Evolutionary conservation across 2,797 vertebrate species (phyloP), one percentile per base, ranked within the genome.

Genomic region (Gallinago solitaria): DNA sequence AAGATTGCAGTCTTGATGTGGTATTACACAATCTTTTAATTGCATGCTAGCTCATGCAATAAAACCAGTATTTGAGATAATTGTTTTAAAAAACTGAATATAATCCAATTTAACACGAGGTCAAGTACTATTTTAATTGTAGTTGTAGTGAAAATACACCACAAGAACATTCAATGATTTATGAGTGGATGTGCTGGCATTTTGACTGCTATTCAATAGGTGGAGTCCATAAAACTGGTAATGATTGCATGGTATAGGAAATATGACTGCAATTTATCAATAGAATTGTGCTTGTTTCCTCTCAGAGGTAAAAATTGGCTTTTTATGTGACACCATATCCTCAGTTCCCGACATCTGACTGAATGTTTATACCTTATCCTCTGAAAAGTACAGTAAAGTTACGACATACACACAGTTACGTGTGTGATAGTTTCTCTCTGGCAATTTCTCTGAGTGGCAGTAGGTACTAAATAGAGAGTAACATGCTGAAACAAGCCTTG

Each of bases 391-490:
- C 11, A 35, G 6, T 9, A 65, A 67, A 84, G 20, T 28, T 41
- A 24, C 0, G 1, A 43, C 19, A 50, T 13, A 41, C 13, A 53
- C 3, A 4, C 6, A 5, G 13, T 30, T 60, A 56, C 9, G 1
- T 45, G 13, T 57, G 15, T 16, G 11, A 35, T 6, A 30, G 8
- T 20, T 47, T 67, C 15, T 60, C 63, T 77, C n/a, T 24, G 39
- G 70, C 35, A 73, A 33, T 76, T 54, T 73, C 18, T 77, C 45
- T 63, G 39, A 33, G 32, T 45, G 39, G 45, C 1, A 27, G 19
- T 15, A 37, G 28, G 12, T 63, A 64, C 17, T 37, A 33, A 85
- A 70, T 64, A 63, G 76, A 35, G 48, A 89, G 6, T 14, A 85
- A 80, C 3, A 1, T 6, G 11, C 15, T 85, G 48, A 74, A 89